These are phyloP conservation scores for Tor tambroides DNA, from an alignment of 2,113 vertebrate genomes.

Conservation along the genomic window DNA sequence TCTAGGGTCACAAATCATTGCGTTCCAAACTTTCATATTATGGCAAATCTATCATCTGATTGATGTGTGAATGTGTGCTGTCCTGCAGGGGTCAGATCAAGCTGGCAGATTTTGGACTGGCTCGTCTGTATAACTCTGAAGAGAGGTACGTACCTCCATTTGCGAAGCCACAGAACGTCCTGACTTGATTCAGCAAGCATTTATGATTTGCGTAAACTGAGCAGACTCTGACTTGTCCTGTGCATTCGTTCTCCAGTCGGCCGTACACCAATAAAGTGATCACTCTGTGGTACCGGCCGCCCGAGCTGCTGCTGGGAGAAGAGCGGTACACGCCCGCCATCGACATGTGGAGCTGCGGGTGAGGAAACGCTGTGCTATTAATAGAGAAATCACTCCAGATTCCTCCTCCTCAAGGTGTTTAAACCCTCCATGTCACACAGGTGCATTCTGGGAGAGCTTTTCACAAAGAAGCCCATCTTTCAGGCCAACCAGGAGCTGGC, in stretches of 20 bases:
- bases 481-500: conserved; percentile 98
- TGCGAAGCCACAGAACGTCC: no score
- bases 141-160: conserved; percentile 82
- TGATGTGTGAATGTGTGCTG: conserved; percentile 1
- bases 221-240: background rate
- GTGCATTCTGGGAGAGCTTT: conserved; percentile 97
- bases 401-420: background rate
- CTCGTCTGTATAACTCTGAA: conserved; percentile 96
- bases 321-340: conserved; percentile 96
- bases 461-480: conserved; percentile 99
- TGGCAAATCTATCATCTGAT: background rate
- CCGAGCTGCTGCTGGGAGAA: conserved; percentile 94
- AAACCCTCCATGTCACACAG: conserved; percentile 70
- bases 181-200: background rate
- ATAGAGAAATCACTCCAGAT: background rate
- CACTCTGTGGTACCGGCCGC: conserved; percentile 97
- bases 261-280: conserved; percentile 99
- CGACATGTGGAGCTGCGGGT: conserved; percentile 99
- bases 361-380: conserved; percentile 61
- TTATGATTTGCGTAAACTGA: background rate
- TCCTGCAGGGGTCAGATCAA: conserved; percentile 93
- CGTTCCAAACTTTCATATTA: background rate
- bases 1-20: background rate
- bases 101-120: conserved; percentile 96
- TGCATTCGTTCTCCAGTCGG: conserved; percentile 78